Evolutionary conservation across 1,140 invertebrate genomes (phyloP).

Genomic region (Archivesica marissinica): DNA sequence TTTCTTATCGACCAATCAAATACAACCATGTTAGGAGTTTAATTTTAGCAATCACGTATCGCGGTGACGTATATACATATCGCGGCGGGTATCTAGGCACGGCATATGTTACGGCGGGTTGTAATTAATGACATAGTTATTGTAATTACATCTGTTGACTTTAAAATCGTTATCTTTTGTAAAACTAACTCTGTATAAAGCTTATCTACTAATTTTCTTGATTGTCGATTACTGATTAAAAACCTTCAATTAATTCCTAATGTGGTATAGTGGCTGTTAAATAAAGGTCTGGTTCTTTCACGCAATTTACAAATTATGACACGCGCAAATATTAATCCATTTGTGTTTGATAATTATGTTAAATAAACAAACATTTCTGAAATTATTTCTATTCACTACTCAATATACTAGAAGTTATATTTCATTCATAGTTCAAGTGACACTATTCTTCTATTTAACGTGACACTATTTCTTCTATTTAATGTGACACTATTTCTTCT

Average conservation of each 20-base stretch:
- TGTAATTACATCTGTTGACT: slow-evolving; percentile 54
- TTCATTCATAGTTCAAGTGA: too few relatives aligned
- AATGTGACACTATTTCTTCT: too few relatives aligned
- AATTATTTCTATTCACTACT: too few relatives aligned
- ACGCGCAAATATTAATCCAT: neutral
- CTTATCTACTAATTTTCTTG: slow-evolving; percentile 54
- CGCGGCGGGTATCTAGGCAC: slow-evolving; percentile 35
- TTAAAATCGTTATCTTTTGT: slow-evolving; percentile 40
- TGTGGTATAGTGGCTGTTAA: neutral
- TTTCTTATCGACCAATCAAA: slow-evolving; percentile 48
- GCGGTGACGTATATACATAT: slow-evolving; percentile 31
- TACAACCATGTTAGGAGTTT: slow-evolving; percentile 54
- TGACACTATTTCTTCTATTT: too few relatives aligned
- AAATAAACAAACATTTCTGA: too few relatives aligned
- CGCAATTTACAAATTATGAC: slow-evolving; percentile 33
- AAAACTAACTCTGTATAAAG: slow-evolving; percentile 15
- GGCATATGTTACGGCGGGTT: slow-evolving; percentile 21
- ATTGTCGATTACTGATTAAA: slow-evolving; percentile 56
- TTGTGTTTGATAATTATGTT: neutral
- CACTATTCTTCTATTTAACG: too few relatives aligned
- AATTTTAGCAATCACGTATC: slow-evolving; percentile 50
- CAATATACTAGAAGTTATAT: too few relatives aligned
- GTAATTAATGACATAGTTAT: slow-evolving; percentile 58
- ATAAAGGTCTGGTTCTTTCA: slow-evolving; percentile 17
- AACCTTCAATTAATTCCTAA: slow-evolving; percentile 49